Evolutionary conservation across 2,888 invertebrate genomes (phyloP).

Genomic region (Leptinotarsa juncta): DNA sequence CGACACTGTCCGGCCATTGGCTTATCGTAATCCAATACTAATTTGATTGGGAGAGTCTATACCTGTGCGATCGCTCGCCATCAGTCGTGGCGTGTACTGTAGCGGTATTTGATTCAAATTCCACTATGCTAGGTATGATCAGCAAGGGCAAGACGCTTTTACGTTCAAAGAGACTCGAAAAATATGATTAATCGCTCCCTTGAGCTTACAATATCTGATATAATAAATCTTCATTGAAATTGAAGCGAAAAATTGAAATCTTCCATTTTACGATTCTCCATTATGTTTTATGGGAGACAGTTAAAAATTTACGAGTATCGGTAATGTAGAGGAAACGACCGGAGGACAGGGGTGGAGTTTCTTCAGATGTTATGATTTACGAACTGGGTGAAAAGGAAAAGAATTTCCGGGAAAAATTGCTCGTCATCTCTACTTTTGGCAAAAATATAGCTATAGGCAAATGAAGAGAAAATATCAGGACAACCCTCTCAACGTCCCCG

Average conservation of each 20-base stretch:
- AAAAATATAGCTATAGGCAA: neutral
- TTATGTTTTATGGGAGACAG: neutral
- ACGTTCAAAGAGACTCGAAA: neutral
- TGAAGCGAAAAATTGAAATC: slow-evolving; percentile 5
- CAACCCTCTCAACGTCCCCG: neutral
- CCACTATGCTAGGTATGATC: too few relatives aligned
- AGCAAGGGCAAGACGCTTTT: too few relatives aligned
- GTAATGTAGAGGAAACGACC: neutral
- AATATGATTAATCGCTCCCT: neutral
- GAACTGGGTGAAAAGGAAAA: neutral
- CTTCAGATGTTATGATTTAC: neutral
- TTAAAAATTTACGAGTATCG: neutral
- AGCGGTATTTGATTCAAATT: too few relatives aligned
- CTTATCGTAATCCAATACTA: too few relatives aligned
- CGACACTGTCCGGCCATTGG: too few relatives aligned
- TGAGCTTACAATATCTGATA: neutral
- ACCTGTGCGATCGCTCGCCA: too few relatives aligned
- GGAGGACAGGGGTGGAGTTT: neutral
- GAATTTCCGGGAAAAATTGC: neutral
- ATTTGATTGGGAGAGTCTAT: too few relatives aligned
- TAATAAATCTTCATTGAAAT: neutral
- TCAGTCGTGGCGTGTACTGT: too few relatives aligned
- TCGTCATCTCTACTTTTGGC: neutral
- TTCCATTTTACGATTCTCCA: neutral
- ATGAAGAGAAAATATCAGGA: neutral